Conservation (phyloP, 2,113 vertebrate genomes). For the Sander lucioperca region DNA sequence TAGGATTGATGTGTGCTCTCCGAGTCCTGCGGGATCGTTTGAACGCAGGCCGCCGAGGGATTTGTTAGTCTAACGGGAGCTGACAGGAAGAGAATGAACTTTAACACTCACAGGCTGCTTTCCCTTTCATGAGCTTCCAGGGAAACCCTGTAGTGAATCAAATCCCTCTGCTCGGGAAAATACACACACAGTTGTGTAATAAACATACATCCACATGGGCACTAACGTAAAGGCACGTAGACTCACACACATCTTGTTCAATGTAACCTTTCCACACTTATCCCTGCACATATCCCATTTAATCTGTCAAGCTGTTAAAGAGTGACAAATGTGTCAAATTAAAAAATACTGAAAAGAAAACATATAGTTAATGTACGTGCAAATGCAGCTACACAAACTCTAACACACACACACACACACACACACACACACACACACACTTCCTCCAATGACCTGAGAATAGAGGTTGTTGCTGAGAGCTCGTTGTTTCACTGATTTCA, state of each 20-base stretch:
- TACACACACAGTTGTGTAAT: constrained; percentile 6
- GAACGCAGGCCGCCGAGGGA: constrained; percentile 31
- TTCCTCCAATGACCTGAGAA: constrained; percentile 46
- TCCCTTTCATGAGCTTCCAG: constrained; percentile 72
- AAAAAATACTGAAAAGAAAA: background rate
- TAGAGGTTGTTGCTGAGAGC: constrained; percentile 46
- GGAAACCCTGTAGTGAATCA: constrained; percentile 56
- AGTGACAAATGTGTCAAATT: constrained; percentile 29
- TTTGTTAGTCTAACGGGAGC: constrained; percentile 68
- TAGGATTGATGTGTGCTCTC: constrained; percentile 41
- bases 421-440: constrained; percentile 24
- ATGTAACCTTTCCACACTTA: constrained; percentile 6
- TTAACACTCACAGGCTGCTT: constrained; percentile 65
- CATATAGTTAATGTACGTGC: background rate
- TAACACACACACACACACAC: background rate
- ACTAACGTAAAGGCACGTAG: constrained; percentile 5
- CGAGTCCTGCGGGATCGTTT: constrained; percentile 46
- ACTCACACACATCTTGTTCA: constrained; percentile 2
- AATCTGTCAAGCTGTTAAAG: constrained; percentile 43
- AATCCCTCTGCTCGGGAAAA: constrained; percentile 32
- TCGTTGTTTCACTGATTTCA: constrained; percentile 72
- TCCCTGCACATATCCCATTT: constrained; percentile 30
- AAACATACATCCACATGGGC: constrained; percentile 20
- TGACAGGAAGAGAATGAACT: constrained; percentile 68
- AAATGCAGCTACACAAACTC: background rate